A percentile compares a stretch with the other conserved stretches of the same genome.
Conservation (phyloP, 2,113 vertebrate genomes). For the Lepisosteus osseus region DNA sequence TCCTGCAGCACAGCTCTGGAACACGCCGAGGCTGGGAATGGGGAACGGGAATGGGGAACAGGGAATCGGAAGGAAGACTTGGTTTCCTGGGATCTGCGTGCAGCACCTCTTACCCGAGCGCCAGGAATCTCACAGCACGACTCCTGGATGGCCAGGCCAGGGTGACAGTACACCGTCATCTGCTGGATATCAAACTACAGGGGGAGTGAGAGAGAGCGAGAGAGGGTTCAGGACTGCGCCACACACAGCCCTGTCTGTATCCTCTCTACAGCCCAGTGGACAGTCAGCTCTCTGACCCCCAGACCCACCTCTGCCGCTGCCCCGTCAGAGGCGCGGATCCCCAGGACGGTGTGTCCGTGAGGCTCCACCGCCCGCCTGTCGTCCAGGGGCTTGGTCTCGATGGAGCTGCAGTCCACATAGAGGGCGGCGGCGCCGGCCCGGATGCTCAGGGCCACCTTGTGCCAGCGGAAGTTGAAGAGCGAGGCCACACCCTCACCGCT, state of each 20-base stretch:
- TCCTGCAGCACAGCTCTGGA: too few relatives aligned
- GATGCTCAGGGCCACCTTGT: conserved; percentile 82
- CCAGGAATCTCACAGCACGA: conserved; percentile 89
- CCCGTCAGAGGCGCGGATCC: conserved; percentile 70
- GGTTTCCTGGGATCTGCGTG: neutral
- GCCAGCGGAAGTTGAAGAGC: conserved; percentile 84
- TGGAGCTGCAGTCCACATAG: conserved; percentile 82
- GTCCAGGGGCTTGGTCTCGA: conserved; percentile 78
- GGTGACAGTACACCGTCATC: conserved; percentile 83
- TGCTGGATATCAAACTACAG: conserved; percentile 88
- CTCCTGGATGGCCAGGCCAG: conserved; percentile 77
- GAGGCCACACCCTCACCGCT: conserved; percentile 69
- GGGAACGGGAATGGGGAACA: too few relatives aligned
- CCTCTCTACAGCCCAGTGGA: neutral
- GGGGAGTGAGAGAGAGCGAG: neutral
- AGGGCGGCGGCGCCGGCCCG: conserved; percentile 63
- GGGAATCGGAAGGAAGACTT: neutral
- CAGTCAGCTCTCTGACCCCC: neutral
- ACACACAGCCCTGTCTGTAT: too few relatives aligned
- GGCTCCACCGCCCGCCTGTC: conserved; percentile 44
- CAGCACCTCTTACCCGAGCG: conserved; percentile 67
- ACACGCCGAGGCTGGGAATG: too few relatives aligned
- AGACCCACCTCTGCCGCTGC: conserved; percentile 69
- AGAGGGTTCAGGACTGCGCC: neutral
- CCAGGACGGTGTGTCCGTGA: conserved; percentile 76